Base-by-base conservation (phyloP, 2,888 invertebrate genomes). In the Thymelicus sylvestris region DNA sequence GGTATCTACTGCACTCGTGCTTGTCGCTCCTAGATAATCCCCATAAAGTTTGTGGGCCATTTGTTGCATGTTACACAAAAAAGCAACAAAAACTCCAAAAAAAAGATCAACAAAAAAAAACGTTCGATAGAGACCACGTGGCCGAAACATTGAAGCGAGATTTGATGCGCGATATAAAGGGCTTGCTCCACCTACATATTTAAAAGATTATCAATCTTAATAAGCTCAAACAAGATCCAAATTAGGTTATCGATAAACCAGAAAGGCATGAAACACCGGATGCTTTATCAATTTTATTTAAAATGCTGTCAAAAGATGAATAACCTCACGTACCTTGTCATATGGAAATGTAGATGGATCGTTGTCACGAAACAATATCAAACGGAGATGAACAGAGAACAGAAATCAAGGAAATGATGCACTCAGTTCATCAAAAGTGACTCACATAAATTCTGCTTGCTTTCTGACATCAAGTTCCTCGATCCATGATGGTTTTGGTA, bases 1-100 rank as follows among this genome's bases (percentile, higher is more conserved):
- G 59, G 41, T 48, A 66, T 6, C 38, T 47, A 50, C 48, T 39
- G 41, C 61, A 52, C 67, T 68, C 73, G 55, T 63, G 52, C 67
- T 70, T 72, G 55, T 63, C 10, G 63, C 67, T 70, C 73, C 47
- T 52, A 31, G 66, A 66, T 64, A 72, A 67, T 65, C 71, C 61
- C 44, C 65, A 69, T 62, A 67, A 70, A 69, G 74, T 74, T 75
- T 73, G 74, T 73, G 57, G 24, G 44, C 67, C 74, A 75, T 78
- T 80, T 80, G 78, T 67, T 71, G 60, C 57, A 71, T 80, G 81
- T 81, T 79, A 78, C 76, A 79, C 81, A 83, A 84, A 86, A 19
- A 85, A 77, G 74, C 66, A 78, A 80, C 81, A 84, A 83, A 78
- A 76, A 73, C 72, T 75, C 81, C 78, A 81, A 83, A 81, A 83